These are phyloP conservation scores for Crotalus tigris DNA, from an alignment of 2,113 vertebrate genomes.

Conservation along the genomic window DNA sequence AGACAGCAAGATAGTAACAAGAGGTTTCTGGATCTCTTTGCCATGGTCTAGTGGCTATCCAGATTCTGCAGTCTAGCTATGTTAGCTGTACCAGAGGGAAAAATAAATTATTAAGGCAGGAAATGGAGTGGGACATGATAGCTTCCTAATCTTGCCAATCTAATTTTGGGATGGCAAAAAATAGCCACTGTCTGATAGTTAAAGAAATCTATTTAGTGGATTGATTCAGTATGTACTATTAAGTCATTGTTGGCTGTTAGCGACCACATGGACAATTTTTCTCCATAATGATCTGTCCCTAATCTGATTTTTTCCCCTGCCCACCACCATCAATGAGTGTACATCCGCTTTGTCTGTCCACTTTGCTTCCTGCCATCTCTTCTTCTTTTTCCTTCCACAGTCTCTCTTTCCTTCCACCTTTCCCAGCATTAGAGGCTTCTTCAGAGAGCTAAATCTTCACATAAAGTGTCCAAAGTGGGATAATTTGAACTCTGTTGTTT, in stretches of 20 bases:
- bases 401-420: not conserved
- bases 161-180: not conserved
- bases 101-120: not conserved
- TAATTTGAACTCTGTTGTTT: not conserved
- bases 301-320: not conserved
- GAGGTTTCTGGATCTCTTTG: not conserved
- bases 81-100: not conserved
- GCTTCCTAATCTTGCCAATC: not conserved
- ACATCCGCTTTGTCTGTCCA: too few species aligned
- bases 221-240: not conserved
- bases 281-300: not conserved
- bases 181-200: not conserved
- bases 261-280: not conserved
- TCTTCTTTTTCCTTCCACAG: not conserved
- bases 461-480: not conserved
- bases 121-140: not conserved
- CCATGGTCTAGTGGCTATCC: not conserved
- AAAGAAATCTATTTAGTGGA: not conserved
- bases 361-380: not conserved
- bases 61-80: not conserved
- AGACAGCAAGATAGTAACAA: not conserved
- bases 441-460: not conserved
- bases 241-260: not conserved
- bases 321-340: not conserved
- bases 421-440: not conserved